A percentile compares a stretch with the other conserved stretches of the same genome.
phyloP scores from a whole-genome alignment of 2,113 vertebrate genomes.

The Arizona elegans region DNA sequence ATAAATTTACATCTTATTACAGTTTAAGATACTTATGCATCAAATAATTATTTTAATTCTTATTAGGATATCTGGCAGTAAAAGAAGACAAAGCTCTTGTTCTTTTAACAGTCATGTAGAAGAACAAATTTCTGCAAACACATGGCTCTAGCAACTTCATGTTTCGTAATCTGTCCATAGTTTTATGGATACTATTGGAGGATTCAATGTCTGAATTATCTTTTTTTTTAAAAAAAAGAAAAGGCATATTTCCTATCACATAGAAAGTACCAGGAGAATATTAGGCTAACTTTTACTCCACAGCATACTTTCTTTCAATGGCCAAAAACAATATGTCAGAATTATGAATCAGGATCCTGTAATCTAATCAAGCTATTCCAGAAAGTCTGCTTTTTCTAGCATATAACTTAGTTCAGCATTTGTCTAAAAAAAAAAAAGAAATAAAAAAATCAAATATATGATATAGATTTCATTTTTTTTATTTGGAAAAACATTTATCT shows the following conservation, averaged over 20 bases:
- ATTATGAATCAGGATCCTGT: not conserved
- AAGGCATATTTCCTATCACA: not conserved
- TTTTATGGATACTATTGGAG: not conserved
- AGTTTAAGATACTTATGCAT: not conserved
- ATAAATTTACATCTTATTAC: not conserved
- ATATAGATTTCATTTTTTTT: not conserved
- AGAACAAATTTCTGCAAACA: not conserved
- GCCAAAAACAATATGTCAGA: not conserved
- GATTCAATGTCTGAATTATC: not conserved
- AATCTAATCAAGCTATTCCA: not conserved
- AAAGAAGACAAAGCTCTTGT: not conserved
- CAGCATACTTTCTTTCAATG: not conserved
- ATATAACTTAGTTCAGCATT: not conserved
- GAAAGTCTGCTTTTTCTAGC: not conserved
- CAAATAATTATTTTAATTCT: constrained; percentile 15
- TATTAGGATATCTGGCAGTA: not conserved
- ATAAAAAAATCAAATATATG: not conserved
- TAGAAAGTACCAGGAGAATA: not conserved
- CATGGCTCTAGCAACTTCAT: not conserved
- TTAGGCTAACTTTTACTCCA: not conserved
- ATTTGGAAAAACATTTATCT: constrained; percentile 31
- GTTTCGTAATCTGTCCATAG: not conserved
- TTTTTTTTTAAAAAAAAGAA: not conserved
- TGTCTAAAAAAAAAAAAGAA: not conserved
- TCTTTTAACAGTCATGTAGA: not conserved